Percentiles rank a stretch among this genome's conserved stretches.
phyloP scores from a whole-genome alignment of 2,888 invertebrate genomes.

The Gastrophysa polygoni region DNA sequence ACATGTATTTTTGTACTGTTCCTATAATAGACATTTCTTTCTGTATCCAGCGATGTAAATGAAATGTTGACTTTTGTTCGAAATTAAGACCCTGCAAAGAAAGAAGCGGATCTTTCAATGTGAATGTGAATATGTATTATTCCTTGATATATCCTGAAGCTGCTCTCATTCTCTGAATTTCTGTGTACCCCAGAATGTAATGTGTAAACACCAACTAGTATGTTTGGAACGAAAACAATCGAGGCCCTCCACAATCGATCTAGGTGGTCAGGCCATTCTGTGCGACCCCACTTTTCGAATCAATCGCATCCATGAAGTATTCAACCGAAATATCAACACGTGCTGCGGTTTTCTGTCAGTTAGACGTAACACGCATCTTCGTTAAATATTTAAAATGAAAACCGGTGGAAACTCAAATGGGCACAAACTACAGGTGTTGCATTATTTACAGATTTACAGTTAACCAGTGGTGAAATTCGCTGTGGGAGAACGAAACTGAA shows the following conservation, averaged over 20 bases:
- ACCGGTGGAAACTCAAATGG: conserved; percentile 11
- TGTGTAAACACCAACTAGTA: conserved; percentile 26
- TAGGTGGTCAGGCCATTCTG: conserved; percentile 21
- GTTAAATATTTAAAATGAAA: conserved; percentile 24
- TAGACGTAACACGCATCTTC: conserved; percentile 50
- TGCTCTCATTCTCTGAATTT: too few species aligned
- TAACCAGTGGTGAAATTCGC: neutral
- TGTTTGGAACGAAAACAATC: conserved; percentile 36
- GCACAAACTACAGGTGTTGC: conserved; percentile 22
- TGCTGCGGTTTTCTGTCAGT: conserved; percentile 50
- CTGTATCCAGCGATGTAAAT: too few species aligned
- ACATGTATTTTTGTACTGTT: too few species aligned
- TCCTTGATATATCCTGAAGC: too few species aligned
- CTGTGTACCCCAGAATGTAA: conserved; percentile 19
- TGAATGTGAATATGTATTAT: too few species aligned
- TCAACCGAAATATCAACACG: conserved; percentile 50
- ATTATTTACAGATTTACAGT: conserved; percentile 32
- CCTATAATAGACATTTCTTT: too few species aligned
- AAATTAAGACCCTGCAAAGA: too few species aligned
- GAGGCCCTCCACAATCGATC: conserved; percentile 24
- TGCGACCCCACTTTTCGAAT: conserved; percentile 34
- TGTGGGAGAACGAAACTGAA: too few species aligned
- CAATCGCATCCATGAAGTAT: conserved; percentile 47
- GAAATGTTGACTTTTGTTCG: too few species aligned
- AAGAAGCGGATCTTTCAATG: too few species aligned